Conservation (phyloP, 2,113 vertebrate genomes). For the Callipepla californica region DNA sequence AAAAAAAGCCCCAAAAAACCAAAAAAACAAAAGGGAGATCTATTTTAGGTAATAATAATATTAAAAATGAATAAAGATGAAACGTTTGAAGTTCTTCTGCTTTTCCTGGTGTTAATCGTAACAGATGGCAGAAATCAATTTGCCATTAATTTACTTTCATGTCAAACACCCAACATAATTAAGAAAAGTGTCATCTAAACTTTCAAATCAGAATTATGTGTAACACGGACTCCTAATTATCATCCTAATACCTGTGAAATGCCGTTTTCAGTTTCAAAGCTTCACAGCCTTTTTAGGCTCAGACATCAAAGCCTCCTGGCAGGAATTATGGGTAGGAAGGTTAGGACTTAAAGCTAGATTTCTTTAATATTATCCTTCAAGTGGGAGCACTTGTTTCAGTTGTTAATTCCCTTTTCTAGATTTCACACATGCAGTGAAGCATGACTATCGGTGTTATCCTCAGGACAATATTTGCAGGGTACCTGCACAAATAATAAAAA, state of each 20-base stretch:
- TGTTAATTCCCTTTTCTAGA: constrained; percentile 49
- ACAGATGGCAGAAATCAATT: constrained; percentile 63
- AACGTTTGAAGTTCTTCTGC: not conserved
- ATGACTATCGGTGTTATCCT: constrained; percentile 1
- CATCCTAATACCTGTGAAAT: constrained; percentile 61
- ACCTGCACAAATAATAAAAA: not conserved
- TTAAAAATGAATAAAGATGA: not conserved
- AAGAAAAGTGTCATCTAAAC: constrained; percentile 67
- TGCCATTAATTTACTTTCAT: constrained; percentile 64
- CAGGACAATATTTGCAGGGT: not conserved
- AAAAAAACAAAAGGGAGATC: not conserved
- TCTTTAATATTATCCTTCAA: constrained; percentile 52
- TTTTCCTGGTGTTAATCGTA: constrained; percentile 1
- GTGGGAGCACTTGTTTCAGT: not conserved
- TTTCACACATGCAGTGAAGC: constrained; percentile 12
- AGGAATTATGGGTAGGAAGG: constrained; percentile 58
- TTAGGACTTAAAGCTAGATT: constrained; percentile 41
- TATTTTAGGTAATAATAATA: not conserved
- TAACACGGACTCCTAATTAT: constrained; percentile 59
- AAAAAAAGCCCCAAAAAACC: not conserved
- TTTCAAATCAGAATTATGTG: constrained; percentile 56
- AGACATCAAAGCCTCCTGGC: constrained; percentile 59
- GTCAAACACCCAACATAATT: constrained; percentile 70
- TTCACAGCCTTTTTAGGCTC: not conserved
- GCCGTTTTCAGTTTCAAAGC: constrained; percentile 18